Conservation (phyloP, 64 coral and sea anemone genomes). For the Dendrophyllia cribrosa region DNA sequence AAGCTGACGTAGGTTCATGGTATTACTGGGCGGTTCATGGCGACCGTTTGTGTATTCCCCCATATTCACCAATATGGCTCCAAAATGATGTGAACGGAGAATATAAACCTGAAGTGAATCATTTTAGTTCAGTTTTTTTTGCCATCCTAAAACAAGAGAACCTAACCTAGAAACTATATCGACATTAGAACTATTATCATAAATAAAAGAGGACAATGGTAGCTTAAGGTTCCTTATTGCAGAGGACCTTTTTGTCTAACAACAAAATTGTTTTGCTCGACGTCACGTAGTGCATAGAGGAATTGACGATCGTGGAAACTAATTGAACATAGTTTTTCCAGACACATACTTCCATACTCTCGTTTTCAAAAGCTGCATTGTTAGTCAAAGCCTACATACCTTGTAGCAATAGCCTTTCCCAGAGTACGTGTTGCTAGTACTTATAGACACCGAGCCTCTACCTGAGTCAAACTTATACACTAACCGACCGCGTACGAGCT, state of each 20-base stretch:
- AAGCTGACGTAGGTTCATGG: conserved; percentile 56
- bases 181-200: too few species aligned
- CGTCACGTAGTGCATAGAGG: not conserved
- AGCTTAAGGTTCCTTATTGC: too few species aligned
- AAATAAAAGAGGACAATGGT: too few species aligned
- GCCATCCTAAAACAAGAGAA: not conserved
- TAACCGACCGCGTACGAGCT: conserved; percentile 71
- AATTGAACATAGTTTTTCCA: not conserved
- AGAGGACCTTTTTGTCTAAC: too few species aligned
- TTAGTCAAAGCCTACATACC: conserved; percentile 9
- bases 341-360: not conserved
- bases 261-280: too few species aligned
- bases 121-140: too few species aligned
- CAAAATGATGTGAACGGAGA: conserved; percentile 57
- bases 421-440: conserved; percentile 46
- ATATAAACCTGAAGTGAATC: conserved; percentile 50
- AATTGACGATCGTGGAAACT: not conserved
- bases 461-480: conserved; percentile 68
- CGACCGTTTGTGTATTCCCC: conserved; percentile 71
- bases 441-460: conserved; percentile 56
- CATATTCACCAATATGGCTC: conserved; percentile 44
- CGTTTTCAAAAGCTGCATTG: not conserved
- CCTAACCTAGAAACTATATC: not conserved
- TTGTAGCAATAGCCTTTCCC: conserved; percentile 47
- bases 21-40: not conserved